Percentiles rank a stretch among this genome's conserved stretches.
phyloP scores from a whole-genome alignment of 2,113 vertebrate species.

The Zapus hudsonius region DNA sequence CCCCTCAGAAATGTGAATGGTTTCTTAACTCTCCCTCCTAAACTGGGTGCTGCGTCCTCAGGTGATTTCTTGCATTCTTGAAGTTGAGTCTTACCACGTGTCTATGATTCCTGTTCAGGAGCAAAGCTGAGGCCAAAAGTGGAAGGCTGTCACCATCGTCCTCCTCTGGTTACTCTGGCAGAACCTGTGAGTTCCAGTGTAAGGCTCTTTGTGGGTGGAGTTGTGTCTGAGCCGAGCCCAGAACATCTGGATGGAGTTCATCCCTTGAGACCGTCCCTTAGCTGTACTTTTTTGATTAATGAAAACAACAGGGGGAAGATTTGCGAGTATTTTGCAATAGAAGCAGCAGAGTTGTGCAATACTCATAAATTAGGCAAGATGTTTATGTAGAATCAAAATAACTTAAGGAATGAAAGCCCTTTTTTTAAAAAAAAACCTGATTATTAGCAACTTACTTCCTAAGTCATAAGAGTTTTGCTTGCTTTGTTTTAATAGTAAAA shows the following conservation, averaged over 20 bases:
- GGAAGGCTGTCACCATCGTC: too few species aligned
- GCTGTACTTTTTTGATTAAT: neutral
- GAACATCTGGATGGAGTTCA: neutral
- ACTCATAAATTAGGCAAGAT: neutral
- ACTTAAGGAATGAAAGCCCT: neutral
- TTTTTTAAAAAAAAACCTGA: constrained; percentile 7
- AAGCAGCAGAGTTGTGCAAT: neutral
- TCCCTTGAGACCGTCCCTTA: neutral
- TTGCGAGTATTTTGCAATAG: neutral
- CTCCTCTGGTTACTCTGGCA: neutral
- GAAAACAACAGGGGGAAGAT: neutral
- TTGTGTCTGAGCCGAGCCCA: neutral
- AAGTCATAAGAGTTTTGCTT: neutral
- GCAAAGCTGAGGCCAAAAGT: neutral
- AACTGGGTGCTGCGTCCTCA: neutral
- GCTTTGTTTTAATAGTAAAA: neutral
- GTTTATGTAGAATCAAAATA: constrained; percentile 1
- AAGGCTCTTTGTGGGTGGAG: neutral
- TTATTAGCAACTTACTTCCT: neutral
- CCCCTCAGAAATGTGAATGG: constrained; percentile 16
- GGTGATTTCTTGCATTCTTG: neutral
- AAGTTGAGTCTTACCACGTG: neutral
- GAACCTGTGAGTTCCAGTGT: neutral
- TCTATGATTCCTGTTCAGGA: neutral
- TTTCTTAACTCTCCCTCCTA: constrained; percentile 28